Conservation (phyloP, 2,113 vertebrate species). For the Tupaia tana region DNA sequence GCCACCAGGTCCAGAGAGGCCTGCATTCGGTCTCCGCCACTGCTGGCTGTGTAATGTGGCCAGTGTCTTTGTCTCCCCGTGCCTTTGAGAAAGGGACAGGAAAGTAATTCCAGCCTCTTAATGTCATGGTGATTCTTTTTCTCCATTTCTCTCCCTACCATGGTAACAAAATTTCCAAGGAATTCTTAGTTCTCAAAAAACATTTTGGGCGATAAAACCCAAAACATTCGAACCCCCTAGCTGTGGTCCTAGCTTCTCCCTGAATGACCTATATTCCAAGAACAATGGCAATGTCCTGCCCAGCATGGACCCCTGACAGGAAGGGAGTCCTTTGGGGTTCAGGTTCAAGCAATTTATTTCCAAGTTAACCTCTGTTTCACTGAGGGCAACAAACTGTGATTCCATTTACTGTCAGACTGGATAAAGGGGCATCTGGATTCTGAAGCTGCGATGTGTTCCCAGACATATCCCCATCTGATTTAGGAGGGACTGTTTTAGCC, state of each 20-base stretch:
- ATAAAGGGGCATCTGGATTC: background rate
- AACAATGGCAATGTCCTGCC: background rate
- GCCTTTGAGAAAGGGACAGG: background rate
- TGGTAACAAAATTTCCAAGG: slow-evolving; percentile 16
- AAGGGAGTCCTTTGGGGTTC: background rate
- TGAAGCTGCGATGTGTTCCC: background rate
- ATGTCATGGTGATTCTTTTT: background rate
- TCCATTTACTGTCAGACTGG: background rate
- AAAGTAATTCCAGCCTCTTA: background rate
- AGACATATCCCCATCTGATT: background rate
- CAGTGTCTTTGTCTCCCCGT: background rate
- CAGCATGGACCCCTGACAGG: background rate
- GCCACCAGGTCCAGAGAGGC: background rate
- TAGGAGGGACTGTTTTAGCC: background rate
- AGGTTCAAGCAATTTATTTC: slow-evolving; percentile 10
- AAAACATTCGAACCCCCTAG: background rate
- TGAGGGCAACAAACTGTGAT: background rate
- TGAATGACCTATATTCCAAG: slow-evolving; percentile 13
- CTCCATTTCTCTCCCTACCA: background rate
- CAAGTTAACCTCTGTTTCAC: slow-evolving; percentile 14
- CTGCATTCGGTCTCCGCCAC: background rate
- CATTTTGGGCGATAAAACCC: background rate
- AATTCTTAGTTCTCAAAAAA: slow-evolving; percentile 32
- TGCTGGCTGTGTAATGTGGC: background rate
- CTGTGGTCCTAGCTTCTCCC: background rate